phyloP scores from a whole-genome alignment of 2,113 vertebrate species.

The Ceuthmochares aereus region DNA sequence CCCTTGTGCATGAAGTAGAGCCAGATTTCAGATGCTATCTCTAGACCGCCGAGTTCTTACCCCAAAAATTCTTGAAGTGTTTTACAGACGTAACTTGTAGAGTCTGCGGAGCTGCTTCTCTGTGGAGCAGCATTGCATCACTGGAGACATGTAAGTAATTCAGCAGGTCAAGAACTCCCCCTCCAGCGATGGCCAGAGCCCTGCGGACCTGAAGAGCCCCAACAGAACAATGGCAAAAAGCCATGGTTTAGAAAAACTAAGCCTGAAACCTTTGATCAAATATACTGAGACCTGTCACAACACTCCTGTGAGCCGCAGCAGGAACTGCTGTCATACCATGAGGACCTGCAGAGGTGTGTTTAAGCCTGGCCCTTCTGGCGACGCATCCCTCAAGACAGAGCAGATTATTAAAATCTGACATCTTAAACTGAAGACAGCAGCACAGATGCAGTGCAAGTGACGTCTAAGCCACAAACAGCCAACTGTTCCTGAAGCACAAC shows the following conservation, averaged over 20 bases:
- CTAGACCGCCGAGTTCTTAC: background rate
- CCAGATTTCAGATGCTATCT: background rate
- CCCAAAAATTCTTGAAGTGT: background rate
- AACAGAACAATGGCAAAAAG: conserved; percentile 26
- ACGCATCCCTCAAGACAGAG: background rate
- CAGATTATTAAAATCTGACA: background rate
- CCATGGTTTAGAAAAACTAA: background rate
- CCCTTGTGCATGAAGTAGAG: background rate
- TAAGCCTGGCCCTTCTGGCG: background rate
- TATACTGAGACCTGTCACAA: background rate
- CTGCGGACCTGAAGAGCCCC: conserved; percentile 6
- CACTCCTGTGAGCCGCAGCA: background rate
- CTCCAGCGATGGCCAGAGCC: background rate
- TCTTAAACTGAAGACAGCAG: background rate
- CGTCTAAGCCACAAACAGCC: background rate
- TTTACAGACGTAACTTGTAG: background rate
- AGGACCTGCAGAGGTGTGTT: background rate
- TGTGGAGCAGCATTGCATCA: background rate
- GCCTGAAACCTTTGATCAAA: background rate
- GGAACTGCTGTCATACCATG: background rate
- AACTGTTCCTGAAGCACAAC: background rate
- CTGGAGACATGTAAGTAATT: background rate
- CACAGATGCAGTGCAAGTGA: background rate
- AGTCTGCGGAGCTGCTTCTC: conserved; percentile 8
- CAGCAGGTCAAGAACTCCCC: conserved; percentile 5